A percentile compares a stretch with the other conserved stretches of the same genome.
These are phyloP conservation scores for Ailuropoda melanoleuca DNA, from an alignment of 2,113 vertebrate genomes.

Conservation along the genomic window DNA sequence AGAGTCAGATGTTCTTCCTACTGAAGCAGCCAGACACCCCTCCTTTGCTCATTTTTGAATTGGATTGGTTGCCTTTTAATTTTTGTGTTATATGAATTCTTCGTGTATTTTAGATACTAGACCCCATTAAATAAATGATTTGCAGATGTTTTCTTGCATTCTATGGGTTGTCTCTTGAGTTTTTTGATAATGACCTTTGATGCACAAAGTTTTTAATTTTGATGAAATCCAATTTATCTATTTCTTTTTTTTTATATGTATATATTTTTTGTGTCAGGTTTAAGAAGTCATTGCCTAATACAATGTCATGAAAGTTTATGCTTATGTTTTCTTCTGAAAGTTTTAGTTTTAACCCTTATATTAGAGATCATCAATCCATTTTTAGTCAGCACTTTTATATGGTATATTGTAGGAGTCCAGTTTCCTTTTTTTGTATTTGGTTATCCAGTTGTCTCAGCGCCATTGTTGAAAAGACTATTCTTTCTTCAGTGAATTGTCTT, in stretches of 20 bases:
- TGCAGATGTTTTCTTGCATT: neutral
- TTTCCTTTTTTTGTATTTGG: neutral
- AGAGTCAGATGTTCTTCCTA: neutral
- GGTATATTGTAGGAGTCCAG: neutral
- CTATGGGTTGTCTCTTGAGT: neutral
- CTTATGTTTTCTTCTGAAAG: neutral
- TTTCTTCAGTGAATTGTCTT: neutral
- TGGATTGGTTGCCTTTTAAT: neutral
- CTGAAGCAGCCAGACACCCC: neutral
- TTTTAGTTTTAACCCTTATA: neutral
- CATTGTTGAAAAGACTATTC: neutral
- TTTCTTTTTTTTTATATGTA: neutral
- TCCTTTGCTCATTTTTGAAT: neutral
- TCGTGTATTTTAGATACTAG: neutral
- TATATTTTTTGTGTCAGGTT: neutral
- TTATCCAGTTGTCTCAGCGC: neutral
- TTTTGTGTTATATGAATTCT: neutral
- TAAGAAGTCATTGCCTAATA: neutral
- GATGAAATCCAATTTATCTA: neutral
- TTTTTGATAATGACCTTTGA: neutral
- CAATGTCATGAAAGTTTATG: neutral
- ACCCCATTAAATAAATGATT: neutral
- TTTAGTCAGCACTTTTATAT: neutral
- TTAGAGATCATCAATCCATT: neutral
- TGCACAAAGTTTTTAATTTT: neutral